Base-by-base conservation (phyloP, 2,888 invertebrate species). In the Fabriciana adippe region DNA sequence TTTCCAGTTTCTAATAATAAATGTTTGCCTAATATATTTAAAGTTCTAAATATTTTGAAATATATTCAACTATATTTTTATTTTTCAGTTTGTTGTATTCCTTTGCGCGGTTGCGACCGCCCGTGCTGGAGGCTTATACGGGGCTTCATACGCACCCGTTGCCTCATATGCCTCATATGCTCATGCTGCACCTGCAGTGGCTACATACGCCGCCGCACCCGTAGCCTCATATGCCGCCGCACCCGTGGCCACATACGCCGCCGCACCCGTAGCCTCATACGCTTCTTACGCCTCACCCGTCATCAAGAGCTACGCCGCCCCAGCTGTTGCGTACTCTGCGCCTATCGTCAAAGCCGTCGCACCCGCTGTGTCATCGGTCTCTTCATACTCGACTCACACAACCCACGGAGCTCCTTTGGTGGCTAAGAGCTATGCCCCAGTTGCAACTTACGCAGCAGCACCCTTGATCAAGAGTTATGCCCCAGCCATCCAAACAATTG, bases 51-150 rank as follows among this genome's bases (percentile, higher is more conserved):
- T 1, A 51, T 35, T n/a, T 13, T 35, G 26, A 31, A 21, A 54
- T 26, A 26, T 21, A 3, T 55, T 26, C 35, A 41, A 65, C 73
- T 48, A 76, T 15, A 18, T 13, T 65, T 56, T 62, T 73, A 50
- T 55, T 48, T 55, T 87, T 54, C 84, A 91, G 94, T 83, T 94
- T 77, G 86, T 95, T 83, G 85, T 94, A 73, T 86, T 95, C 76
- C 93, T 93, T 79, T 93, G 94, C 82, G 88, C 93, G 76, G 85
- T 95, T 85, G 94, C 94, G 72, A 87, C 93, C 64, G 94, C 92
- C 81, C 93, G 87, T 79, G 94, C 94, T 73, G 93, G 95, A 73
- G 83, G 92, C 71, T 82, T 94, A 68, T 83, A 86, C 62, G 91
- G 88, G 69, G 90, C 90, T 68, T 78, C 85, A 45, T 83, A 91